Conservation (phyloP, 2,888 invertebrate genomes). For the Lycia hirtaria region DNA sequence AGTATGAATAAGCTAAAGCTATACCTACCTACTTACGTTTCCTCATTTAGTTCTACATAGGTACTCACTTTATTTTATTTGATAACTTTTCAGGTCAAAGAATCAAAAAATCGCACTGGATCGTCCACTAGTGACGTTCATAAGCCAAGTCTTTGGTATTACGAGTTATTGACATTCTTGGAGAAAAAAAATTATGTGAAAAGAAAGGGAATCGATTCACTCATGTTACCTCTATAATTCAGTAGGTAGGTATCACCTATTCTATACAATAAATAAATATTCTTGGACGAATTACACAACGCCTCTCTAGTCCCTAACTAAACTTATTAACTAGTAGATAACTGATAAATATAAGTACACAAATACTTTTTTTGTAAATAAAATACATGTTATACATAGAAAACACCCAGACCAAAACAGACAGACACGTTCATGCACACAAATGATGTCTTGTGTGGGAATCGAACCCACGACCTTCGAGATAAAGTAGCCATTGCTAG, state of each 20-base stretch:
- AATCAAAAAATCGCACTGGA: neutral
- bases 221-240: slow-evolving; percentile 11
- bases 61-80: slow-evolving; percentile 3
- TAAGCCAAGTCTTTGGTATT: slow-evolving; percentile 4
- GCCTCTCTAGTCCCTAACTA: slow-evolving; percentile 9
- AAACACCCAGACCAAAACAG: neutral
- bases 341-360: slow-evolving; percentile 12
- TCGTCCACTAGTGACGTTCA: neutral
- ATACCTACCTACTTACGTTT: slow-evolving; percentile 7
- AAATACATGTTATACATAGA: too few relatives aligned
- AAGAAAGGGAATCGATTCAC: neutral
- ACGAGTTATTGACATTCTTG: neutral
- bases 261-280: slow-evolving; percentile 8
- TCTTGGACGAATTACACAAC: slow-evolving; percentile 10
- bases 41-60: too few relatives aligned
- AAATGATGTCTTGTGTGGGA: neutral
- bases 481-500: too few relatives aligned
- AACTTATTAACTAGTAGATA: slow-evolving; percentile 12
- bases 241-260: slow-evolving; percentile 11
- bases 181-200: neutral
- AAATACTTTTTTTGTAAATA: slow-evolving; percentile 7
- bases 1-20: slow-evolving; percentile 11
- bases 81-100: slow-evolving; percentile 2
- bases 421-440: neutral
- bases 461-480: too few relatives aligned